Percentiles rank a stretch among this genome's conserved stretches.
phyloP scores from a whole-genome alignment of 2,113 vertebrate genomes.

The Corvus cornix region DNA sequence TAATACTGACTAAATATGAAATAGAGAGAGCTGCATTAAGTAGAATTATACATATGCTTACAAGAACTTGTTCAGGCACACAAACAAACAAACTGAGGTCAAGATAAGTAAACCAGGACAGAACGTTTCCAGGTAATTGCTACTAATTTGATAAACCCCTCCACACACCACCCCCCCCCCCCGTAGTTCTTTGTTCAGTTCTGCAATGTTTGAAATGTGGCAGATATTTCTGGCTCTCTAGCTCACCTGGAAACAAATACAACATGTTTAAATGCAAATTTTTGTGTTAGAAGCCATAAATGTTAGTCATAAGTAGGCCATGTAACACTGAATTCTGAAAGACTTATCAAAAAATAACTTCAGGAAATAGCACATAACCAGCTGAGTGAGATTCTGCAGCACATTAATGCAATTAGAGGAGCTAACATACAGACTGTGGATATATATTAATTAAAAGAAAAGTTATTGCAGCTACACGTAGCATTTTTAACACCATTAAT shows the following conservation, averaged over 20 bases:
- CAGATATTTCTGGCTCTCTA: background rate
- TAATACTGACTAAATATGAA: conserved; percentile 35
- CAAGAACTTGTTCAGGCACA: background rate
- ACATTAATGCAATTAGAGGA: background rate
- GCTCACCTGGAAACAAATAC: background rate
- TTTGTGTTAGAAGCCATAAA: background rate
- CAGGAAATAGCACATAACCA: background rate
- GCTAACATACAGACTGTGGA: background rate
- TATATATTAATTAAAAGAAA: background rate
- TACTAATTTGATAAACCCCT: background rate
- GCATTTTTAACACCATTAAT: background rate
- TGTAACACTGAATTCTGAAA: background rate
- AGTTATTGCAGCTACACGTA: background rate
- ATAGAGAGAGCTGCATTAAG: background rate
- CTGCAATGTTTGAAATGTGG: background rate
- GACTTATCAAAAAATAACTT: background rate
- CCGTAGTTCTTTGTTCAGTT: background rate
- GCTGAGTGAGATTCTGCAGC: background rate
- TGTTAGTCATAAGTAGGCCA: background rate
- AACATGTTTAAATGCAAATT: background rate
- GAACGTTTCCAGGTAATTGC: background rate
- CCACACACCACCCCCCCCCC: no score
- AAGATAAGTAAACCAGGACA: background rate
- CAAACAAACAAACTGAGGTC: background rate
- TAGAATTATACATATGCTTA: background rate